Base-by-base conservation (phyloP, 2,113 vertebrate species). In the Colistium nudipinnis region DNA sequence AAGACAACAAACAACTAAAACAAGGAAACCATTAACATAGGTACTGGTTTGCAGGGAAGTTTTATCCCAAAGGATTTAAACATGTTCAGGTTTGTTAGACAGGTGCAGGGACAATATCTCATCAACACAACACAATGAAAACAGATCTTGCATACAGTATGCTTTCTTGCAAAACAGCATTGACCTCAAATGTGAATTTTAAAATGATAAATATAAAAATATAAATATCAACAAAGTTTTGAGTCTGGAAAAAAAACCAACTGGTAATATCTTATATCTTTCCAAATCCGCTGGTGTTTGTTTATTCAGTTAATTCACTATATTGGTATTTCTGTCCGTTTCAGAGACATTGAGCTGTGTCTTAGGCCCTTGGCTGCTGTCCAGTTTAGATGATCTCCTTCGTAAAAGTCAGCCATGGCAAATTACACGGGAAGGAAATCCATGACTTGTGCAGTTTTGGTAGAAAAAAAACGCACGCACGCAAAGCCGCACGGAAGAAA, bases 371-470 rank as follows among this genome's bases (percentile, higher is more conserved):
- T 78, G 71, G 69, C 74, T 57, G 43, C 59, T 33, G 67, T 78
- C 76, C 61, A 67, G 39, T 77, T 80, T 36, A 80, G 69, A 89
- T 85, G 72, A 85, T 83, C 76, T 67, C 78, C 61, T 61, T 78
- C 53, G 49, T 84, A 81, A 82, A 85, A 35, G 28, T 41, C 69
- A 79, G 62, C 36, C 52, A 57, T 36, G 54, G 55, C 72, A 84
- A 85, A 87, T 89, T 88, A 81, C 31, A 62, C 44, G 62, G 73
- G 53, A 33, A 64, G 62, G 79, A 56, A 71, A 78, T 77, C 66
- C 49, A 48, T 84, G 82, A 81, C 72, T 84, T 82, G 33, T 73
- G 72, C 80, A 62, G 51, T 82, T 87, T 84, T 38, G 35, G 44
- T 69, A 38, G 33, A 76, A 81, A 38, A 38, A 76, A 81, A 76